Base-by-base conservation (phyloP, 2,113 vertebrate genomes). In the Macquaria australasica region DNA sequence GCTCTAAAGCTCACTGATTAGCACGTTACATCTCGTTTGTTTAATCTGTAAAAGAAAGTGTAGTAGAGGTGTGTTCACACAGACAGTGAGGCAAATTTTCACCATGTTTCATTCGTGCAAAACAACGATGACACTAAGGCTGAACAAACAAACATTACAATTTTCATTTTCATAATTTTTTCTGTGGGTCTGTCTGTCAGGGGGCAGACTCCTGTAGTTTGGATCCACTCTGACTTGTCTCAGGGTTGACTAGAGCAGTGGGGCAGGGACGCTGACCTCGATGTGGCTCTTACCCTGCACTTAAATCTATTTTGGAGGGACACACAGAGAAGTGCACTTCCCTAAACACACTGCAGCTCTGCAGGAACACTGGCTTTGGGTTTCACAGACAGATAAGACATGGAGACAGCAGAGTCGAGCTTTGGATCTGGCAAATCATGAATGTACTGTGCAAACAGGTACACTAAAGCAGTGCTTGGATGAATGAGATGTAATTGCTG, bases 281-380 rank as follows among this genome's bases (percentile, higher is more conserved):
- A 69, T 90, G 91, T 37, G 79, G 92, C 87, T 94, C 87, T 86
- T 80, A 94, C 93, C 92, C 94, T 94, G 90, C 93, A 95, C 92
- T 96, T 96, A 96, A 96, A 93, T 96, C 95, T 96, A 96, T 96
- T 96, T 96, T 91, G 68, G 92, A 93, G 83, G 84, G 84, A 92
- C 88, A 69, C 77, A 60, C 50, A 7, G 77, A 56, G 87, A 84
- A 76, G 41, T 43, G 51, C 86, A 82, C 90, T 84, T 89, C 83
- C 86, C 48, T 60, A 87, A 88, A 91, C 81, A 84, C 41, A 28
- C 58, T 84, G 83, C 71, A 68, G 59, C 74, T 85, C 80, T 77
- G 73, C 81, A 77, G 85, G 70, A 71, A 66, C 45, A 1, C 21
- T 28, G 63, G 77, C 79, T 64, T 77, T n/a, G 15, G 51, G 51